Conservation (phyloP, 2,888 invertebrate species). For the Apoderus coryli region DNA sequence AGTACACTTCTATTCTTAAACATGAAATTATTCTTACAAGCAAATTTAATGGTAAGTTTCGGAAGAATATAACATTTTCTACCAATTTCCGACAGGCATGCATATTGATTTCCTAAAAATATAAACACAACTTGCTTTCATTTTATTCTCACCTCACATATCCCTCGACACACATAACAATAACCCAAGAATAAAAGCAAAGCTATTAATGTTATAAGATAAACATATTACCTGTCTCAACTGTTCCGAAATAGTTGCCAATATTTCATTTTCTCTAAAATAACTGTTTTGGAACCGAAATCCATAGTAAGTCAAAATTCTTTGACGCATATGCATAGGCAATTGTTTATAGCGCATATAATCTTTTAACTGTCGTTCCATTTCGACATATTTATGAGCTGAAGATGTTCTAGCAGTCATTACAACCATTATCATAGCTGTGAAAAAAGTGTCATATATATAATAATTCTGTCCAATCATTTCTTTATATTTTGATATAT, state of each 20-base stretch:
- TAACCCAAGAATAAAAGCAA: too few species aligned
- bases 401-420: conserved; percentile 31
- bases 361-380: conserved; percentile 39
- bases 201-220: too few species aligned
- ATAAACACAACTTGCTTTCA: background rate
- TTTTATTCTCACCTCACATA: too few species aligned
- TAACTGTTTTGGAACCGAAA: conserved; percentile 42
- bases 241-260: conserved; percentile 39
- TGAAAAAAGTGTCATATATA: conserved; percentile 9
- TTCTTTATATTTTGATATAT: too few species aligned
- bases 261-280: conserved; percentile 40
- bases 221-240: conserved; percentile 25
- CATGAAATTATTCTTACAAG: conserved; percentile 36
- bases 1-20: conserved; percentile 36
- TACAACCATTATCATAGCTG: conserved; percentile 27
- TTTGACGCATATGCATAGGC: conserved; percentile 36
- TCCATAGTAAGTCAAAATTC: conserved; percentile 42
- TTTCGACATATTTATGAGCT: conserved; percentile 35
- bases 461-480: too few species aligned
- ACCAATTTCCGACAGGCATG: conserved; percentile 39
- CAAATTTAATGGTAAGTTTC: conserved; percentile 35
- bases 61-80: conserved; percentile 40
- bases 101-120: conserved; percentile 36
- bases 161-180: too few species aligned
- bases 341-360: conserved; percentile 45